phyloP scores from a whole-genome alignment of 2,888 invertebrate species.

The Lypha dubia region DNA sequence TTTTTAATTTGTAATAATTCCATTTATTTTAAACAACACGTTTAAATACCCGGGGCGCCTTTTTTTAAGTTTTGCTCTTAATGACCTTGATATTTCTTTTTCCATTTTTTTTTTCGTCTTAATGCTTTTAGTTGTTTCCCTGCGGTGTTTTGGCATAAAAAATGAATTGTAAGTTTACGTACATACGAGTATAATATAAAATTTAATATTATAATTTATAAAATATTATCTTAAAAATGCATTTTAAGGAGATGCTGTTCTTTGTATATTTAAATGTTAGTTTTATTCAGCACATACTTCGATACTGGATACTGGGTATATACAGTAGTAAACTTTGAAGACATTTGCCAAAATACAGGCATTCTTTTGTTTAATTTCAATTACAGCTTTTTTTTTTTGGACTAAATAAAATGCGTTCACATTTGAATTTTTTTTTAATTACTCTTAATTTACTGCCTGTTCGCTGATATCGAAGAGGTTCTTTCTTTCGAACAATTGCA shows the following conservation, averaged over 20 bases:
- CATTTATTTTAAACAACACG: slow-evolving; percentile 26
- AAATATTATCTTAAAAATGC: slow-evolving; percentile 2
- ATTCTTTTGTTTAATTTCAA: background rate
- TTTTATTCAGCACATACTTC: background rate
- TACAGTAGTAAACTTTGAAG: background rate
- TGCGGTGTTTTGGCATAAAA: slow-evolving; percentile 21
- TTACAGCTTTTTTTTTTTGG: background rate
- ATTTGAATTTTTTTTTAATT: too few species aligned
- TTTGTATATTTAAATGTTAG: background rate
- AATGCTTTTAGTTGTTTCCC: slow-evolving; percentile 16
- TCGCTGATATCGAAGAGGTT: too few species aligned
- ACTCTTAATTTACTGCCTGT: too few species aligned
- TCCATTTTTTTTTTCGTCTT: too few species aligned
- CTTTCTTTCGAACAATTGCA: too few species aligned
- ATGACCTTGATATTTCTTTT: slow-evolving; percentile 31
- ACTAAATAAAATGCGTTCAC: too few species aligned
- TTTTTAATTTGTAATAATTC: slow-evolving; percentile 26
- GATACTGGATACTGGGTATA: background rate
- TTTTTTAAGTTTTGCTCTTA: slow-evolving; percentile 1
- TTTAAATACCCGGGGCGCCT: slow-evolving; percentile 37
- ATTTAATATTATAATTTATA: slow-evolving; percentile 2
- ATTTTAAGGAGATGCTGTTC: background rate
- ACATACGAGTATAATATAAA: slow-evolving; percentile 20
- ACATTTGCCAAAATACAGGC: background rate
- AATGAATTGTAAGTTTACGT: slow-evolving; percentile 2